Base-by-base conservation (phyloP, 2,888 invertebrate genomes). In the Pseudoips prasinana region DNA sequence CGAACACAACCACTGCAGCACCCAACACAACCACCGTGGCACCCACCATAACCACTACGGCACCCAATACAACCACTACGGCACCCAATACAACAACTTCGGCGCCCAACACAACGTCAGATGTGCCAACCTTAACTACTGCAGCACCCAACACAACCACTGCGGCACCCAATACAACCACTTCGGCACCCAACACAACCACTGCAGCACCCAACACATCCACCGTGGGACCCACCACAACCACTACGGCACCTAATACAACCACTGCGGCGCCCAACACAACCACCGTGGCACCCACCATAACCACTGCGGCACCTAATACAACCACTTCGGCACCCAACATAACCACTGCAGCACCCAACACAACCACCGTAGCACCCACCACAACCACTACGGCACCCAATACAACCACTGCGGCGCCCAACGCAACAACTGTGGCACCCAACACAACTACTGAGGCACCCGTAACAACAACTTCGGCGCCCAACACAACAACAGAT, bases 231-330 rank as follows among this genome's bases (percentile, higher is more conserved):
- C 24, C 38, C 0, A 22, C 22, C 6, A 22, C 30, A 0, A 5
- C 42, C 0, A 32, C 49, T 0, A 25, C 55, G 0, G 31, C 52
- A 0, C 33, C 59, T 0, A 37, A 48, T 0, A 24, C 0, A 17
- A 3, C 22, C 3, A 4, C 46, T 0, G 25, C 33, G 0, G 22
- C 45, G 0, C 32, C 48, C 0, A 17, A 49, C 14, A 14, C 14
- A 14, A 14, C 14, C 14, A n/a, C 20, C 2, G 28, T 47, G 0
- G 11, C 39, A 0, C 19, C 48, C 0, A 37, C 55, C 0, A 29
- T 46, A 0, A 36, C 58, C 1, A 20, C 20, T n/a, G n/a, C 3
- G 3, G 7, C 7, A 25, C 6, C n/a, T n/a, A n/a, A n/a, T 14
- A 14, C 14, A 3, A 5, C 2, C 2, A 7, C 20, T 20, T 2